Evolutionary conservation across 2,113 vertebrate genomes (phyloP).

Genomic region (Rhineura floridana): DNA sequence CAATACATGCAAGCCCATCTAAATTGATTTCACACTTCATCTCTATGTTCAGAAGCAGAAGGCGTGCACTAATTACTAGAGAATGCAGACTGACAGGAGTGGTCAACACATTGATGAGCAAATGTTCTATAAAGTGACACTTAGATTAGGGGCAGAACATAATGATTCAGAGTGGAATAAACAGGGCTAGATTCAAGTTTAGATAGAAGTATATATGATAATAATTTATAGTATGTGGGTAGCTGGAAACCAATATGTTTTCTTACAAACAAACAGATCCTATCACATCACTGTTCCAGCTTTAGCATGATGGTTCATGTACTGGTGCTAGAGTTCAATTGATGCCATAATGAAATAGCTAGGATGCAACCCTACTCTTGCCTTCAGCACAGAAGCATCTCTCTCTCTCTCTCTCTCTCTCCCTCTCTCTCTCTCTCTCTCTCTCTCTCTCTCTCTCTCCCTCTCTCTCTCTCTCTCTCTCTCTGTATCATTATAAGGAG

Average conservation of each 20-base stretch:
- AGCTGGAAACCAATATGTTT: neutral
- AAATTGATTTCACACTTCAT: slow-evolving; percentile 29
- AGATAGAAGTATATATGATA: neutral
- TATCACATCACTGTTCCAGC: too few relatives aligned
- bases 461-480: too few relatives aligned
- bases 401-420: too few relatives aligned
- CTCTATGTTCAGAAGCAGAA: slow-evolving; percentile 17
- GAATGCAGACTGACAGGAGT: slow-evolving; percentile 9
- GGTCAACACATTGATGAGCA: slow-evolving; percentile 6
- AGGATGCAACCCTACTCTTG: too few relatives aligned
- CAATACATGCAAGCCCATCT: slow-evolving; percentile 11
- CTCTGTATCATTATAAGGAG: too few relatives aligned
- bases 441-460: too few relatives aligned
- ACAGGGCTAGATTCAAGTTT: neutral
- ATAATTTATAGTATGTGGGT: neutral
- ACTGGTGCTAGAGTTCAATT: too few relatives aligned
- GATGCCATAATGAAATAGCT: too few relatives aligned
- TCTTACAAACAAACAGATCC: neutral
- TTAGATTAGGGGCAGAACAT: slow-evolving; percentile 17
- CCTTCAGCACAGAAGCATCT: too few relatives aligned
- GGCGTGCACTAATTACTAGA: neutral
- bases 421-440: too few relatives aligned
- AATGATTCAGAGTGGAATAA: slow-evolving; percentile 1
- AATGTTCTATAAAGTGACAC: slow-evolving; percentile 12
- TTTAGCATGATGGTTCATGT: too few relatives aligned